These are phyloP conservation scores for Hippoglossus hippoglossus DNA, from an alignment of 2,797 vertebrate species.

Conservation along the genomic window DNA sequence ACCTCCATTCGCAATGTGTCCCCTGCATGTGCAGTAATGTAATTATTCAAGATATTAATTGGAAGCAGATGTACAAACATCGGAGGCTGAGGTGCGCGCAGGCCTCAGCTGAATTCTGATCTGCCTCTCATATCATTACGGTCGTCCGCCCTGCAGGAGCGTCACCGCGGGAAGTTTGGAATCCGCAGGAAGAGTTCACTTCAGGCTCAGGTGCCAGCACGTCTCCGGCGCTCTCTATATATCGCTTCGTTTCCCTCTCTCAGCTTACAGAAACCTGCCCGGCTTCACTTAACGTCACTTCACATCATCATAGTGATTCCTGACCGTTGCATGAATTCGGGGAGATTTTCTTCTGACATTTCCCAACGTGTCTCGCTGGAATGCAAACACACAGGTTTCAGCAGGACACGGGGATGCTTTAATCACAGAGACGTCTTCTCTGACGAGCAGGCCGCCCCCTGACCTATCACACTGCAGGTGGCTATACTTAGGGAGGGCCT, in stretches of 20 bases:
- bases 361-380: not conserved
- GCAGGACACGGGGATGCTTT: slow-evolving; percentile 12
- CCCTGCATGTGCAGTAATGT: slow-evolving; percentile 1
- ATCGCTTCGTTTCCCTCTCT: slow-evolving; percentile 19
- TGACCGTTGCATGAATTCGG: slow-evolving; percentile 28
- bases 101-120: slow-evolving; percentile 27
- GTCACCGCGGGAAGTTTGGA: slow-evolving; percentile 11
- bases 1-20: not conserved
- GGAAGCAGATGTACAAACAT: slow-evolving; percentile 8
- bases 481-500: slow-evolving; percentile 60
- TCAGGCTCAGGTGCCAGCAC: slow-evolving; percentile 53
- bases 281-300: slow-evolving; percentile 58
- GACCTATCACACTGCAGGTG: slow-evolving; percentile 48
- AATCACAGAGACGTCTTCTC: slow-evolving; percentile 10
- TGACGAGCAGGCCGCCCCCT: slow-evolving; percentile 29
- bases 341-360: slow-evolving; percentile 2
- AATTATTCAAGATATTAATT: slow-evolving; percentile 26
- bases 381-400: slow-evolving; percentile 27
- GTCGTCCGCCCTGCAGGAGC: slow-evolving; percentile 11
- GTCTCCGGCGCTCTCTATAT: slow-evolving; percentile 18
- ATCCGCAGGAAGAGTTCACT: slow-evolving; percentile 45
- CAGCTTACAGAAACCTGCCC: slow-evolving; percentile 43
- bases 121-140: slow-evolving; percentile 13
- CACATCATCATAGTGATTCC: slow-evolving; percentile 41
- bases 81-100: not conserved